Conservation (phyloP, 2,888 invertebrate genomes). For the Brachynemurus nebulosus region DNA sequence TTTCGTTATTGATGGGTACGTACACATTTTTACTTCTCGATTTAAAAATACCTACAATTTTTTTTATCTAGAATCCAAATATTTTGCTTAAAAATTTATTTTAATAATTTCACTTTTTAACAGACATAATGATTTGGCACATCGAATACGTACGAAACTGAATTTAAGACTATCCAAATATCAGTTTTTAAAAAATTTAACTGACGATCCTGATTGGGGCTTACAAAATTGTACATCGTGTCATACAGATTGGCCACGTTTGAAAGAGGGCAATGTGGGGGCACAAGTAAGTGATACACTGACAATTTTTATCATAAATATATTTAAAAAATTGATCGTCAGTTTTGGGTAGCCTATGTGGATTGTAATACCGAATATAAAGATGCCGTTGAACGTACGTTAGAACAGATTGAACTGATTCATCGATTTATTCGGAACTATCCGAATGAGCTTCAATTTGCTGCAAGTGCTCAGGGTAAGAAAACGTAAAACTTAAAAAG, state of each 20-base stretch:
- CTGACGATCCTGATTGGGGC: slow-evolving; percentile 30
- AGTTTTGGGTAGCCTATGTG: slow-evolving; percentile 48
- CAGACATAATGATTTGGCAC: slow-evolving; percentile 38
- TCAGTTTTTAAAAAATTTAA: slow-evolving; percentile 29
- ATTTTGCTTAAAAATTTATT: too few relatives aligned
- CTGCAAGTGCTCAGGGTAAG: slow-evolving; percentile 3
- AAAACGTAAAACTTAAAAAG: background rate
- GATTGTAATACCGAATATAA: slow-evolving; percentile 36
- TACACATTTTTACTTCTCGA: too few relatives aligned
- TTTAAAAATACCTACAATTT: too few relatives aligned
- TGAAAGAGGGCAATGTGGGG: slow-evolving; percentile 37
- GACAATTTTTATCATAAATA: background rate
- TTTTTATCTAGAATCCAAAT: too few relatives aligned
- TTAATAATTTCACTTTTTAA: too few relatives aligned
- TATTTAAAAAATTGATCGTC: slow-evolving; percentile 16
- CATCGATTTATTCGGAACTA: slow-evolving; percentile 33
- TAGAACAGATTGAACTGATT: slow-evolving; percentile 48
- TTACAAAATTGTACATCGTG: slow-evolving; percentile 24
- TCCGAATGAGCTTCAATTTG: slow-evolving; percentile 2
- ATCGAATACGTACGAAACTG: slow-evolving; percentile 28
- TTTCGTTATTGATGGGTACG: too few relatives aligned
- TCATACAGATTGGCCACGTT: slow-evolving; percentile 38
- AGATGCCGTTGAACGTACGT: slow-evolving; percentile 39
- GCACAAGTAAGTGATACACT: slow-evolving; percentile 33
- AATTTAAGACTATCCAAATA: slow-evolving; percentile 31